A percentile compares a stretch with the other conserved stretches of the same genome.
phyloP scores from a whole-genome alignment of 2,888 invertebrate genomes.

The Marasmarcha lunaedactyla region DNA sequence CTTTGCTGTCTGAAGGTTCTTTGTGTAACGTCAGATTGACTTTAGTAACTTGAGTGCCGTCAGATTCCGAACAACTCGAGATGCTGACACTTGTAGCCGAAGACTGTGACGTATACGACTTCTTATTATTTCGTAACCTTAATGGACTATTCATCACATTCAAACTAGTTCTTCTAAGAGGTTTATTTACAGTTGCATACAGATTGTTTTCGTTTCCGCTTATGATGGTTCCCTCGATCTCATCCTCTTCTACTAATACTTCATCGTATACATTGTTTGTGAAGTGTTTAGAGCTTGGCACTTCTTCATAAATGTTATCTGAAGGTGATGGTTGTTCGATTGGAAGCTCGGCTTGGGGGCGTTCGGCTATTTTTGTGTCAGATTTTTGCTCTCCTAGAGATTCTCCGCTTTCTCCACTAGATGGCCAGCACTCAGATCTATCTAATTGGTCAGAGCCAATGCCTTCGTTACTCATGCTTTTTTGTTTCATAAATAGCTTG shows the following conservation, averaged over 20 bases:
- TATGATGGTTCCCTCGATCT: constrained; percentile 50
- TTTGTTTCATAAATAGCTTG: constrained; percentile 90
- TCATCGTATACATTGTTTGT: constrained; percentile 57
- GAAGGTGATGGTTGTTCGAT: constrained; percentile 55
- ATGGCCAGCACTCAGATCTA: constrained; percentile 82
- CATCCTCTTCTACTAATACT: constrained; percentile 59
- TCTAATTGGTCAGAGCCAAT: constrained; percentile 81
- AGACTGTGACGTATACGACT: constrained; percentile 59
- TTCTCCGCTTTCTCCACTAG: constrained; percentile 73
- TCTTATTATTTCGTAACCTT: constrained; percentile 44
- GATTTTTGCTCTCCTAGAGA: constrained; percentile 56
- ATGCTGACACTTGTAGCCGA: constrained; percentile 65
- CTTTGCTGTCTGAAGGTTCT: constrained; percentile 50
- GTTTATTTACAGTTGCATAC: constrained; percentile 62
- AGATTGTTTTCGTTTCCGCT: constrained; percentile 52
- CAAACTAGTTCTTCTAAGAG: constrained; percentile 55
- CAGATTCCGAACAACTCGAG: constrained; percentile 67
- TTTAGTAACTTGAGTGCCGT: constrained; percentile 63
- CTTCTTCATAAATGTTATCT: constrained; percentile 49
- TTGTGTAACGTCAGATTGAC: constrained; percentile 48
- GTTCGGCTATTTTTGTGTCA: constrained; percentile 34
- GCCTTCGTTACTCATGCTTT: constrained; percentile 84
- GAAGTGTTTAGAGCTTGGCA: constrained; percentile 33
- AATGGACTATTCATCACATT: constrained; percentile 65
- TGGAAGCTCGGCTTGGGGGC: constrained; percentile 66